Evolutionary conservation across 2,888 invertebrate genomes (phyloP), one percentile per base, ranked within the genome.

Genomic region (Apotomis betuletana): DNA sequence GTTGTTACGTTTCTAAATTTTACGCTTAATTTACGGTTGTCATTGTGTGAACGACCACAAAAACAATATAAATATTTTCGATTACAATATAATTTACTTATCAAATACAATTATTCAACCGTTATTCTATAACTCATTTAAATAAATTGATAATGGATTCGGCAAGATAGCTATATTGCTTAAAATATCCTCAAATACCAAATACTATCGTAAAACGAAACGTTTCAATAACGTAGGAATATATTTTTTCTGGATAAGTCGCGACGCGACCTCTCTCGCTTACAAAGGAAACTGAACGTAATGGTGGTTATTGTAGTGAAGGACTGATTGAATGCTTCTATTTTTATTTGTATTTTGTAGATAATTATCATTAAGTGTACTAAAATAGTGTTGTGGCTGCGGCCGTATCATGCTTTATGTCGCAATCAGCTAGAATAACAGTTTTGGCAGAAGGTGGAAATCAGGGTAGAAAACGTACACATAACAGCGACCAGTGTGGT

Each of bases 391-490:
- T 84, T 80, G 89, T 87, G 91, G 90, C 91, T 80, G 87, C 81
- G 89, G 90, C 90, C 91, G 84, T 91, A 95, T 94, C 94, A 95
- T 95, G 95, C 94, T 93, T 92, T 95, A 96, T 96, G 96, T 96
- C 95, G 94, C 95, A 93, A 86, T 87, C 94, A 94, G 94, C 94
- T 94, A 94, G 94, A 91, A 94, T 92, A 81, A 88, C 94, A 87
- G 90, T 94, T 92, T 86, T 88, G 88, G 92, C 90, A 87, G 94
- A 92, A 90, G 94, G 94, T 88, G 93, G 89, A 82, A 93, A 83
- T 83, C 90, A 88, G 82, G 89, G 87, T 87, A 91, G 90, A 89
- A 94, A 93, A 90, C 93, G 94, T 85, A 87, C 91, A 81, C 86
- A 87, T 77, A 88, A 81, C 81, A 90, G 82, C 86, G 92, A 27